Conservation (phyloP, 2,113 vertebrate species). For the Pachypanchax playfairii region DNA sequence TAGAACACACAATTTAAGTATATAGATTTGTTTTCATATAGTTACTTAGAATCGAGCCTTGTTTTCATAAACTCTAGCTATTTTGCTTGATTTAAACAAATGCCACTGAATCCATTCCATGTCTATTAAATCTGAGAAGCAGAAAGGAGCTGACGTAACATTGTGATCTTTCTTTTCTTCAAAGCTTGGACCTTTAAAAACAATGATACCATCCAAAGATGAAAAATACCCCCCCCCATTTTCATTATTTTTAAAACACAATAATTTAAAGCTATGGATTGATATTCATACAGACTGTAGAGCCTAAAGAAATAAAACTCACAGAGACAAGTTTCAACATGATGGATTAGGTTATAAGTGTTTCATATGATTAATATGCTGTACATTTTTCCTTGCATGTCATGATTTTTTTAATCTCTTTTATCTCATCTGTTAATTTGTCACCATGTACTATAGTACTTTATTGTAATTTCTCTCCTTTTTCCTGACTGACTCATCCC, state of each 20-base stretch:
- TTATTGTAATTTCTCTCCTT: background rate
- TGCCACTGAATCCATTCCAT: too few relatives aligned
- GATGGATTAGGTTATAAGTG: slow-evolving; percentile 57
- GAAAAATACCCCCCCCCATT: slow-evolving; percentile 22
- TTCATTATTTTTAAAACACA: slow-evolving; percentile 19
- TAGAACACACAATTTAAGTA: too few relatives aligned
- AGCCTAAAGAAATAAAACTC: slow-evolving; percentile 45
- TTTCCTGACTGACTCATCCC: background rate
- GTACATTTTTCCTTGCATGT: slow-evolving; percentile 1
- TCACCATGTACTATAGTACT: slow-evolving; percentile 1
- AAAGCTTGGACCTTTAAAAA: background rate
- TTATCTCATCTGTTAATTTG: slow-evolving; percentile 4
- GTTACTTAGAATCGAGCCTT: too few relatives aligned
- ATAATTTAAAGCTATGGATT: slow-evolving; percentile 46
- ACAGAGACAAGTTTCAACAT: slow-evolving; percentile 55
- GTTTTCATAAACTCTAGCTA: too few relatives aligned
- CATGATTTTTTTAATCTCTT: background rate
- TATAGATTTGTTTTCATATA: too few relatives aligned
- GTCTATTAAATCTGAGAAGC: too few relatives aligned
- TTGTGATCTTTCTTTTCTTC: too few relatives aligned
- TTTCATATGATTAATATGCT: slow-evolving; percentile 40
- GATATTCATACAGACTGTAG: slow-evolving; percentile 42
- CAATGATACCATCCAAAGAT: too few relatives aligned
- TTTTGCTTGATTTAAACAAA: too few relatives aligned
- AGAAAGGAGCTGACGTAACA: too few relatives aligned